phyloP scores from a whole-genome alignment of 1,140 invertebrate species.

The Odontomachus brunneus region DNA sequence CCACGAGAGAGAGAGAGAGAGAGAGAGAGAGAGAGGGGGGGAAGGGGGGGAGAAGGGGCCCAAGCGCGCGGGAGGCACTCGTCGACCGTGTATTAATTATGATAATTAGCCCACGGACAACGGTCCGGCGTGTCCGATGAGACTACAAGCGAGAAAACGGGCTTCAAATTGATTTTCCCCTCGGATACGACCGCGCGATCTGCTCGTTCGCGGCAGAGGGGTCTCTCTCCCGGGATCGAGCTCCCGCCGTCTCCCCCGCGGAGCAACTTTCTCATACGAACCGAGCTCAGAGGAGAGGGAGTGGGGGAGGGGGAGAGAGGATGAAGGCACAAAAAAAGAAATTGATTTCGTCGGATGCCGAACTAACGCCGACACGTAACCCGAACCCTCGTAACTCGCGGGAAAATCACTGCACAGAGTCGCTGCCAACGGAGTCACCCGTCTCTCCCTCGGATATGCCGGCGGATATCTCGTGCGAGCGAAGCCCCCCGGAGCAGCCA shows the following conservation, averaged over 20 bases:
- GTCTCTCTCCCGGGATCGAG: too few relatives aligned
- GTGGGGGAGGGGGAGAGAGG: too few relatives aligned
- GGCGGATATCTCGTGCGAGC: slow-evolving; percentile 53
- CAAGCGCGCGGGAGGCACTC: too few relatives aligned
- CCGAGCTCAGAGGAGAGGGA: neutral
- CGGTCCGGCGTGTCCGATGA: neutral
- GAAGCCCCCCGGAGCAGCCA: slow-evolving; percentile 31
- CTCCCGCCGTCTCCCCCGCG: too few relatives aligned
- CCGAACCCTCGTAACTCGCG: slow-evolving; percentile 18
- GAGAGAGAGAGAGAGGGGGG: too few relatives aligned
- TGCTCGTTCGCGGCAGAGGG: too few relatives aligned
- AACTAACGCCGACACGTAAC: neutral
- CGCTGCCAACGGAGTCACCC: too few relatives aligned
- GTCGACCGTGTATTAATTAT: slow-evolving; percentile 75
- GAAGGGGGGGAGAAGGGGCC: too few relatives aligned
- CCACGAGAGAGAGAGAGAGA: too few relatives aligned
- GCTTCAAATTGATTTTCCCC: neutral
- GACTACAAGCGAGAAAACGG: slow-evolving; percentile 22
- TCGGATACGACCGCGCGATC: neutral
- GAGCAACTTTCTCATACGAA: too few relatives aligned
- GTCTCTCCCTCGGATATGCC: too few relatives aligned
- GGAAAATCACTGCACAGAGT: slow-evolving; percentile 8
- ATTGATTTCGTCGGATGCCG: slow-evolving; percentile 24
- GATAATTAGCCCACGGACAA: slow-evolving; percentile 66
- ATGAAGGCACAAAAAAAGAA: too few relatives aligned